These are phyloP conservation scores for Mesocentrotus franciscanus DNA, from an alignment of 53 echinoderm and acorn worm genomes.

Conservation along the genomic window DNA sequence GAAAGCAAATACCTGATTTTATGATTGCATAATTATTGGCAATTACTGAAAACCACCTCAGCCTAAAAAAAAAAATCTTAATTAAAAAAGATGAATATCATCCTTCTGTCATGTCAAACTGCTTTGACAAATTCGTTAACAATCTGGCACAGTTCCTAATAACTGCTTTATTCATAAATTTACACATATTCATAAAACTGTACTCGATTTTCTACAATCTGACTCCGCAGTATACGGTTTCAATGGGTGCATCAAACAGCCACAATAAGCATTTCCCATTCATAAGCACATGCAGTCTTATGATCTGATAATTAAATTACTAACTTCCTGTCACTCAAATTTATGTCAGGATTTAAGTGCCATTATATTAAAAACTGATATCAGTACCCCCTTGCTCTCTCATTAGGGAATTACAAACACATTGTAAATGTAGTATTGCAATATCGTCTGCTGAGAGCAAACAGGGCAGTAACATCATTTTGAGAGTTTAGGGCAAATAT, in stretches of 20 bases:
- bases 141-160: not conserved
- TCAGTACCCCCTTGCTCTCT: not conserved
- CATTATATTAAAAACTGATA: not conserved
- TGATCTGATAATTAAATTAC: slow-evolving; percentile 21
- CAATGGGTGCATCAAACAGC: not conserved
- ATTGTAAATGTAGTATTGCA: not conserved
- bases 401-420: not conserved
- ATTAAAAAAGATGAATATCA: not conserved
- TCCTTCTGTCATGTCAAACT: not conserved
- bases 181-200: too few relatives aligned
- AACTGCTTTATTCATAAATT: too few relatives aligned
- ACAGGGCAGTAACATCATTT: not conserved
- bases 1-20: not conserved
- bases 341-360: not conserved
- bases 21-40: not conserved
- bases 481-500: not conserved
- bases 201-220: not conserved
- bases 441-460: not conserved
- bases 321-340: not conserved
- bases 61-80: not conserved
- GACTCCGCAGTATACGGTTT: not conserved
- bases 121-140: not conserved
- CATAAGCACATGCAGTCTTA: not conserved
- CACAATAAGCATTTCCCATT: not conserved
- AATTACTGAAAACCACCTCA: not conserved